A percentile compares a stretch with the other conserved stretches of the same genome.
Conservation (phyloP, 1,140 invertebrate genomes). For the Bombus confusus region DNA sequence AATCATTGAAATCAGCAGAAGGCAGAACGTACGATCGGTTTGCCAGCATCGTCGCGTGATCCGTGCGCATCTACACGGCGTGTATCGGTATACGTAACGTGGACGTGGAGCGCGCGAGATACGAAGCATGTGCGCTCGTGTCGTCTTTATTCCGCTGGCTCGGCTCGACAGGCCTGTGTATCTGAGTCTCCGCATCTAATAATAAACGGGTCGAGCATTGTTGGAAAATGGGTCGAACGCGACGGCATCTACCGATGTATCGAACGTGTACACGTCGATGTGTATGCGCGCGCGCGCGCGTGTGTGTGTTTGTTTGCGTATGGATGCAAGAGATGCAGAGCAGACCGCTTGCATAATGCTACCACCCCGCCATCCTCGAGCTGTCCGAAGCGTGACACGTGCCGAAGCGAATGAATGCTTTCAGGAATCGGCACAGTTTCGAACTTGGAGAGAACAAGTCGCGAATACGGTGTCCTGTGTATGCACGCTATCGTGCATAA, state of each 20-base stretch:
- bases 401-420: slow-evolving; percentile 30
- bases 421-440: slow-evolving; percentile 54
- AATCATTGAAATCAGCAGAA: slow-evolving; percentile 38
- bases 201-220: slow-evolving; percentile 75
- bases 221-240: slow-evolving; percentile 74
- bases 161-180: slow-evolving; percentile 27
- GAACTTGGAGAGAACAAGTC: slow-evolving; percentile 12
- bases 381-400: slow-evolving; percentile 38
- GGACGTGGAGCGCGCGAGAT: background rate
- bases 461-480: background rate
- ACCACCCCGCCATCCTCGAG: background rate
- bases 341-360: slow-evolving; percentile 30
- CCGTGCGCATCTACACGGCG: background rate
- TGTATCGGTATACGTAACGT: too few relatives aligned
- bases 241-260: slow-evolving; percentile 52
- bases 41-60: background rate
- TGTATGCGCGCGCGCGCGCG: too few relatives aligned
- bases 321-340: background rate
- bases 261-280: background rate
- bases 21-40: slow-evolving; percentile 10
- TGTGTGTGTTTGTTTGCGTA: background rate
- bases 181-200: slow-evolving; percentile 61
- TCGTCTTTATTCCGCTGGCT: slow-evolving; percentile 51
- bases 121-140: background rate
- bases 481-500: background rate